Evolutionary conservation across 2,113 vertebrate genomes (phyloP).

Genomic region (Pangasianodon gigas): DNA sequence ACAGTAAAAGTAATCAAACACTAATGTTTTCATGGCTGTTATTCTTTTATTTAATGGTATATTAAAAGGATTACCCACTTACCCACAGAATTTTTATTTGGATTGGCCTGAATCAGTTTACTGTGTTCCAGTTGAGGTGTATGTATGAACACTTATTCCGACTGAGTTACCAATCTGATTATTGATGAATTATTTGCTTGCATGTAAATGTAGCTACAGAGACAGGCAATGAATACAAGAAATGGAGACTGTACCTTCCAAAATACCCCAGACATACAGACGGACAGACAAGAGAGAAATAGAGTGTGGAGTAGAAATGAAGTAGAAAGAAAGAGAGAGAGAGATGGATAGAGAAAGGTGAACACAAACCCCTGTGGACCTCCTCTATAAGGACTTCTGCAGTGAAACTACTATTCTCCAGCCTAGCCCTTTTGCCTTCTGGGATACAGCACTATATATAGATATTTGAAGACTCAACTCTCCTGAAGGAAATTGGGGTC

Average conservation of each 20-base stretch:
- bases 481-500: constrained; percentile 34
- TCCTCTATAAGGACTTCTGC: constrained; percentile 6
- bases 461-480: constrained; percentile 28
- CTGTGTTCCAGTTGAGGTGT: not conserved
- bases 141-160: not conserved
- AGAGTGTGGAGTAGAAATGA: not conserved
- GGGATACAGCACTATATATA: constrained; percentile 37
- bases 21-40: not conserved
- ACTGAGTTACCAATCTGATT: not conserved
- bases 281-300: not conserved
- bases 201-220: not conserved
- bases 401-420: constrained; percentile 32
- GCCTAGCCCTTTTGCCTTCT: constrained; percentile 26
- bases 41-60: not conserved
- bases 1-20: not conserved
- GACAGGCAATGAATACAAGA: not conserved
- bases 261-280: not conserved
- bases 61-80: not conserved
- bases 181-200: not conserved
- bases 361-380: not conserved
- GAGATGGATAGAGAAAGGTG: not conserved
- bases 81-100: not conserved
- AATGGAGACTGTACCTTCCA: not conserved
- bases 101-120: not conserved
- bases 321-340: constrained; percentile 2